phyloP scores from a whole-genome alignment of 2,113 vertebrate species.

The Lepisosteus osseus region DNA sequence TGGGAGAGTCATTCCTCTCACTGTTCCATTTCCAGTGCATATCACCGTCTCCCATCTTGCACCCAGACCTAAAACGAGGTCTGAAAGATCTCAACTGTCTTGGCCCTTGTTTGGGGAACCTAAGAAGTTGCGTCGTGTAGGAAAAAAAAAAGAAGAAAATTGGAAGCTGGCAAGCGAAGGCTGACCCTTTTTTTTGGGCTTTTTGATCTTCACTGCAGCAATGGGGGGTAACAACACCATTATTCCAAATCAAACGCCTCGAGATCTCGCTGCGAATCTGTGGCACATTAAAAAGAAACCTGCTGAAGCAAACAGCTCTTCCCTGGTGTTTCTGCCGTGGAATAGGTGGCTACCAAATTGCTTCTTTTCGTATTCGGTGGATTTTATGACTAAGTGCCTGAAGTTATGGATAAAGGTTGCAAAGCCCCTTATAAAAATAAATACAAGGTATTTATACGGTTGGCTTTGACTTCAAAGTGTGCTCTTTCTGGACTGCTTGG shows the following conservation, averaged over 20 bases:
- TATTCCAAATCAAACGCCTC: not conserved
- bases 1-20: no score
- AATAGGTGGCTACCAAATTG: slow-evolving; percentile 4
- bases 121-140: no score
- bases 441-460: slow-evolving; percentile 7
- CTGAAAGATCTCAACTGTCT: no score
- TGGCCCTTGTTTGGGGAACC: no score
- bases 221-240: not conserved
- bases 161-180: no score
- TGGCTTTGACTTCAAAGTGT: slow-evolving; percentile 2
- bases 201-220: no score
- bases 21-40: no score
- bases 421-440: not conserved
- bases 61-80: not conserved
- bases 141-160: no score
- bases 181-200: no score
- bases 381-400: not conserved
- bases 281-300: not conserved
- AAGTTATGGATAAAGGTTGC: slow-evolving; percentile 5
- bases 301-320: not conserved
- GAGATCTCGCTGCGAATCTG: not conserved
- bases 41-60: not conserved
- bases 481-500: not conserved
- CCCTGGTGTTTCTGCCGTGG: not conserved
- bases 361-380: not conserved